phyloP scores from a whole-genome alignment of 2,113 vertebrate species.

The Lepisosteus oculatus region DNA sequence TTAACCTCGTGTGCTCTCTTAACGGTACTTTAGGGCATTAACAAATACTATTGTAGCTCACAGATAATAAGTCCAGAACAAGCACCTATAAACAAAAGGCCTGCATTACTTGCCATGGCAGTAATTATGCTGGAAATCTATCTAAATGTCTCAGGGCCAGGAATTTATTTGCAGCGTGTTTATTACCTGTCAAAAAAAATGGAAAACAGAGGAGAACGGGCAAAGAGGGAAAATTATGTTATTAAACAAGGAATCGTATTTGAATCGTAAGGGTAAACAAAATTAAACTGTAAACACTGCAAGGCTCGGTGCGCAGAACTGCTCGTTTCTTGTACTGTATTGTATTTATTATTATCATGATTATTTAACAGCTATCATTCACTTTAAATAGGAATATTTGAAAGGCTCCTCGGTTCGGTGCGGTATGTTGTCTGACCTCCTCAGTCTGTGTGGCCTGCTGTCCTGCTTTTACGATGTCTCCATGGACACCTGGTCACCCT shows the following conservation, averaged over 20 bases:
- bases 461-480: no score
- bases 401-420: background rate
- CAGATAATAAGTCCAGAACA: constrained; percentile 41
- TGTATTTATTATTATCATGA: constrained; percentile 15
- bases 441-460: no score
- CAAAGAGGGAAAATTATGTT: constrained; percentile 34
- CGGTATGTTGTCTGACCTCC: background rate
- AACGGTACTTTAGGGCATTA: constrained; percentile 30
- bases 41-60: constrained; percentile 40
- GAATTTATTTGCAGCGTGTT: constrained; percentile 17
- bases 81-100: constrained; percentile 39
- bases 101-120: constrained; percentile 32
- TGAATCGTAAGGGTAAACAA: constrained; percentile 25
- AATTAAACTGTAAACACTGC: constrained; percentile 16
- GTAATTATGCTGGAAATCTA: constrained; percentile 30
- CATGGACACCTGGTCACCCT: no score
- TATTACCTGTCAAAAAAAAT: constrained; percentile 19
- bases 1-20: constrained; percentile 51
- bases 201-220: constrained; percentile 20
- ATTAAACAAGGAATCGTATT: constrained; percentile 27
- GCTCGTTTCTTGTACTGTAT: constrained; percentile 10
- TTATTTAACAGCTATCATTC: constrained; percentile 13
- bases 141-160: constrained; percentile 28
- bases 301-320: background rate
- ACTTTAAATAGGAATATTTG: background rate